A percentile compares a stretch with the other conserved stretches of the same genome.
phyloP scores from a whole-genome alignment of 92 coral and sea anemone species.

The Epizoanthus scotinus region DNA sequence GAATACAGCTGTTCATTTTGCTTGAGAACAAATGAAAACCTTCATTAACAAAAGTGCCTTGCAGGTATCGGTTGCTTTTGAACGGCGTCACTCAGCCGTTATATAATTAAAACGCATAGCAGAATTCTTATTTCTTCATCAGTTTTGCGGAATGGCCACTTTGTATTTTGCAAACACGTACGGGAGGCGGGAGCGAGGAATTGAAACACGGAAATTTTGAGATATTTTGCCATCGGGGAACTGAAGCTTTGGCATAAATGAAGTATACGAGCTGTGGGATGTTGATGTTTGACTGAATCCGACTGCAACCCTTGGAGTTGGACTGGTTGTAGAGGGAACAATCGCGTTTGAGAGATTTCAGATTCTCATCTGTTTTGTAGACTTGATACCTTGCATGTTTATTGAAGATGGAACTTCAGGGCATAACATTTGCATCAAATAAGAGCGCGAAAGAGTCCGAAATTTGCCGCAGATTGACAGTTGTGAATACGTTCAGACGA shows the following conservation, averaged over 20 bases:
- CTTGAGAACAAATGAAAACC: too few species aligned
- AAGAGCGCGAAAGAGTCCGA: conserved; percentile 41
- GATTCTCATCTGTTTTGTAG: not conserved
- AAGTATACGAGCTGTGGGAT: not conserved
- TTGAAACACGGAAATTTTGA: not conserved
- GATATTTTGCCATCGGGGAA: not conserved
- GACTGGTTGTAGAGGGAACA: not conserved
- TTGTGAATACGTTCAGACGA: conserved; percentile 27
- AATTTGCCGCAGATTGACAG: conserved; percentile 32
- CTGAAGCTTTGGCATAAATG: conserved; percentile 14
- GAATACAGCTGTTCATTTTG: too few species aligned
- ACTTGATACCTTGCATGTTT: not conserved
- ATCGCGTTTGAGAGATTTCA: not conserved
- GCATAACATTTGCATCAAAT: conserved; percentile 31
- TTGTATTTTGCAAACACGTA: not conserved
- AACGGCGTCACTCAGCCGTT: not conserved
- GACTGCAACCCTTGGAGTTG: not conserved
- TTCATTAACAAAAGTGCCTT: not conserved
- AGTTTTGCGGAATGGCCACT: not conserved
- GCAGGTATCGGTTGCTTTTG: not conserved
- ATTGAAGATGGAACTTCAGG: conserved; percentile 25
- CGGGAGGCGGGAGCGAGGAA: not conserved
- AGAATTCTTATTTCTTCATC: not conserved
- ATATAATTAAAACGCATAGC: not conserved
- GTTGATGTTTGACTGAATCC: conserved; percentile 14